Evolutionary conservation across 37 sponge, comb jelly and placozoan species (phyloP).

Genomic region (Chondrilla cf. caribensis): DNA sequence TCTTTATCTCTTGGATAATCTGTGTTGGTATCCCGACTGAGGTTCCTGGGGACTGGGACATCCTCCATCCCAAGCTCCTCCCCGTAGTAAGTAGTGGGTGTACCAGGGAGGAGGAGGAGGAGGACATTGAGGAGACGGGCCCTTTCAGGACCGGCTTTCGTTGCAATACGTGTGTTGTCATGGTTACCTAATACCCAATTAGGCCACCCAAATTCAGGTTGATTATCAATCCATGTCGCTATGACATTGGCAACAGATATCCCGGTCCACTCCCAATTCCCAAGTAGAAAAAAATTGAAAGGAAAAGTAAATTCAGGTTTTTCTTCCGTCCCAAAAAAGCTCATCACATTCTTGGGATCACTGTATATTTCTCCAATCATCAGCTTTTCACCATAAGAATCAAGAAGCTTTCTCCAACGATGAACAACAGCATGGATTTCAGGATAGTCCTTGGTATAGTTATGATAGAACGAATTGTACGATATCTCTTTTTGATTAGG

Average conservation of each 20-base stretch:
- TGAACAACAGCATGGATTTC: slow-evolving; percentile 66
- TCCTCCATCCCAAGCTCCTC: slow-evolving; percentile 88
- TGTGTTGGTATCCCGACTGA: slow-evolving; percentile 33
- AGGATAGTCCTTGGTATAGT: slow-evolving; percentile 46
- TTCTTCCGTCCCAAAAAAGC: slow-evolving; percentile 55
- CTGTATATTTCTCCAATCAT: slow-evolving; percentile 79
- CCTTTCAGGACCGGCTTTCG: slow-evolving; percentile 48
- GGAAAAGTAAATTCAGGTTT: slow-evolving; percentile 77
- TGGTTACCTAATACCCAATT: slow-evolving; percentile 97
- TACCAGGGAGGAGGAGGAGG: slow-evolving; percentile 81
- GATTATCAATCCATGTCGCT: slow-evolving; percentile 51
- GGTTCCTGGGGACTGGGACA: slow-evolving; percentile 48
- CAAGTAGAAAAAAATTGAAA: slow-evolving; percentile 88
- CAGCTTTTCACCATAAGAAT: slow-evolving; percentile 49
- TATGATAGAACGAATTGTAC: slow-evolving; percentile 59
- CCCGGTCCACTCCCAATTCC: slow-evolving; percentile 67
- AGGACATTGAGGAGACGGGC: slow-evolving; percentile 68
- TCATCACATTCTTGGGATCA: slow-evolving; percentile 42
- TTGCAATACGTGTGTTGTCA: slow-evolving; percentile 76
- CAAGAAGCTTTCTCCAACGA: slow-evolving; percentile 57
- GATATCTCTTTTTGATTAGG: slow-evolving; percentile 59
- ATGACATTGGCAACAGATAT: slow-evolving; percentile 34
- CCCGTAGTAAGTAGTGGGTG: slow-evolving; percentile 89
- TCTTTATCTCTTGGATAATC: slow-evolving; percentile 61
- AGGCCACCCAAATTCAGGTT: slow-evolving; percentile 65